Conservation (phyloP, 2,113 vertebrate genomes). For the Thermophis baileyi region DNA sequence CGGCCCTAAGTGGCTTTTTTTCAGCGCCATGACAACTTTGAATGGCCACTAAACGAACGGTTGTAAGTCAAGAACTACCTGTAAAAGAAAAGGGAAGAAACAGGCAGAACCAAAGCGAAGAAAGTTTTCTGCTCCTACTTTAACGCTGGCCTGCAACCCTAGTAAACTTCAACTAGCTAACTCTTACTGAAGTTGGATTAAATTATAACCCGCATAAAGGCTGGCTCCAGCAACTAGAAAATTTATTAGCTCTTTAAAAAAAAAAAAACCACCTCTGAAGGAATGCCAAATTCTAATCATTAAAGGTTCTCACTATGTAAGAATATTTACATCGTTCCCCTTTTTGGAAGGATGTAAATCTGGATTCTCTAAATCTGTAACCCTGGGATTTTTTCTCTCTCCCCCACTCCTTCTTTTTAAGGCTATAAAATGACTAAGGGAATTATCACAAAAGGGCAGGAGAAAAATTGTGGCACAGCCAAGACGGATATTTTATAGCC, state of each 20-base stretch:
- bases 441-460: not conserved
- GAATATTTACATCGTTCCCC: not conserved
- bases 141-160: not conserved
- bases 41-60: too few species aligned
- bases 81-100: not conserved
- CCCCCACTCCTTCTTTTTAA: not conserved
- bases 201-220: constrained; percentile 15
- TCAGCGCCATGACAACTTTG: too few species aligned
- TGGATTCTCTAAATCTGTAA: not conserved
- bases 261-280: not conserved
- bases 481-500: not conserved
- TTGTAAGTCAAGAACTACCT: not conserved
- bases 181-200: not conserved
- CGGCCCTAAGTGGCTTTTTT: too few species aligned
- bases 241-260: not conserved
- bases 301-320: not conserved
- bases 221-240: constrained; percentile 2
- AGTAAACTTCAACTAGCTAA: not conserved
- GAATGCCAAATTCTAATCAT: not conserved
- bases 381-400: not conserved
- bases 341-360: not conserved
- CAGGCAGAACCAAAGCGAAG: constrained; percentile 4
- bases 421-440: not conserved
- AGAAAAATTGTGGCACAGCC: not conserved
- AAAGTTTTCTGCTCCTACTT: constrained; percentile 3